phyloP scores from a whole-genome alignment of 2,797 vertebrate species.

The Apodemus agrarius region DNA sequence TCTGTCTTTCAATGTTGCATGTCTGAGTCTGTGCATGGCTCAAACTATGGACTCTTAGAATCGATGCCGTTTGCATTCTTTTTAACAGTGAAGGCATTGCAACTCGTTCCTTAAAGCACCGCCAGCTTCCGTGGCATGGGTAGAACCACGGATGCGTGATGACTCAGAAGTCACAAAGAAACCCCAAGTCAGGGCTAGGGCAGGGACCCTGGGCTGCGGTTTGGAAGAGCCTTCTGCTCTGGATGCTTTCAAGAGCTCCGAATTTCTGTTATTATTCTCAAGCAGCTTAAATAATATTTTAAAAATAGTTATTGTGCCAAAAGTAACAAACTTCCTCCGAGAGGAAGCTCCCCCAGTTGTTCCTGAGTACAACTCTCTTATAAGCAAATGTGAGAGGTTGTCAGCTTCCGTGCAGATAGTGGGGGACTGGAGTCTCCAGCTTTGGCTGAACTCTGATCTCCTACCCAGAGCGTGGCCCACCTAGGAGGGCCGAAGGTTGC shows the following conservation, averaged over 20 bases:
- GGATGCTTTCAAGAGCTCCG: slow-evolving; percentile 17
- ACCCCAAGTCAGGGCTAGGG: accelerated
- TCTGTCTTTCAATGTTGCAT: background rate
- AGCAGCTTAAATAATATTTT: slow-evolving; percentile 20
- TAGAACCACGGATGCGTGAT: background rate
- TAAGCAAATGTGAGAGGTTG: background rate
- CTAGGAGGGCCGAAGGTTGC: background rate
- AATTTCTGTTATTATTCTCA: slow-evolving; percentile 38
- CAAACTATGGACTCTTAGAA: background rate
- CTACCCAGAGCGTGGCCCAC: background rate
- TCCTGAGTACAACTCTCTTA: background rate
- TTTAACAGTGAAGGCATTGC: slow-evolving; percentile 29
- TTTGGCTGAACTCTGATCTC: background rate
- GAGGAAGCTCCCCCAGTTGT: background rate
- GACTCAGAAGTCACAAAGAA: slow-evolving; percentile 8
- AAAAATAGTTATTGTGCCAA: slow-evolving; percentile 8
- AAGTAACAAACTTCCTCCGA: background rate
- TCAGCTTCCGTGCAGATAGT: too few relatives aligned
- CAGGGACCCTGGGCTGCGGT: slow-evolving; percentile 13
- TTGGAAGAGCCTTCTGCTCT: slow-evolving; percentile 63
- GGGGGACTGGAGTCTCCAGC: background rate
- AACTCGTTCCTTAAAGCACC: background rate
- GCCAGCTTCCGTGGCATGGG: background rate
- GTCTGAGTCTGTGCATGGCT: background rate
- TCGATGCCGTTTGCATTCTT: background rate